These are phyloP conservation scores for Aptenodytes patagonicus DNA, from an alignment of 2,113 vertebrate species.

Conservation along the genomic window DNA sequence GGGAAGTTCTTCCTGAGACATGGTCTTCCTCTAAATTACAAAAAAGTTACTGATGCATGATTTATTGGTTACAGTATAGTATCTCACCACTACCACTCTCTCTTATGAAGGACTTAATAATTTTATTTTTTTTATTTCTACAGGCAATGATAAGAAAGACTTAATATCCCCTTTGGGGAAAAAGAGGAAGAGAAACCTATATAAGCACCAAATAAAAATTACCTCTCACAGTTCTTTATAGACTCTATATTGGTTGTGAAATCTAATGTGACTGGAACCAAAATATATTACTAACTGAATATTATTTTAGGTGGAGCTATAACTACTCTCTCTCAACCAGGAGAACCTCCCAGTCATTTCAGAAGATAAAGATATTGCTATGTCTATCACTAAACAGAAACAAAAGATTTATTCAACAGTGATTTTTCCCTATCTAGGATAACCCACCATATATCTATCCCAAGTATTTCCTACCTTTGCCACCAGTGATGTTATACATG, in stretches of 20 bases:
- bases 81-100: not conserved
- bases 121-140: not conserved
- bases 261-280: not conserved
- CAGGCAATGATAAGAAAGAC: not conserved
- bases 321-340: not conserved
- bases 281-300: not conserved
- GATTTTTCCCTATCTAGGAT: not conserved
- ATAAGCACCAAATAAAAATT: not conserved
- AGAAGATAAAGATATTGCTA: not conserved
- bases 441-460: not conserved
- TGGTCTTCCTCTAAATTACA: not conserved
- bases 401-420: not conserved
- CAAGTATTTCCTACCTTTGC: not conserved
- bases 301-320: not conserved
- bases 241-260: not conserved
- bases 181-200: not conserved
- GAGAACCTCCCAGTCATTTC: not conserved
- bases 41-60: not conserved
- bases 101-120: not conserved
- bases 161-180: not conserved
- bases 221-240: not conserved
- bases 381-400: not conserved
- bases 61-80: not conserved
- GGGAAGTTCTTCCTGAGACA: not conserved
- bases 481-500: not conserved